phyloP scores from a whole-genome alignment of 2,888 invertebrate species.

The Eudasyphora cyanicolor region DNA sequence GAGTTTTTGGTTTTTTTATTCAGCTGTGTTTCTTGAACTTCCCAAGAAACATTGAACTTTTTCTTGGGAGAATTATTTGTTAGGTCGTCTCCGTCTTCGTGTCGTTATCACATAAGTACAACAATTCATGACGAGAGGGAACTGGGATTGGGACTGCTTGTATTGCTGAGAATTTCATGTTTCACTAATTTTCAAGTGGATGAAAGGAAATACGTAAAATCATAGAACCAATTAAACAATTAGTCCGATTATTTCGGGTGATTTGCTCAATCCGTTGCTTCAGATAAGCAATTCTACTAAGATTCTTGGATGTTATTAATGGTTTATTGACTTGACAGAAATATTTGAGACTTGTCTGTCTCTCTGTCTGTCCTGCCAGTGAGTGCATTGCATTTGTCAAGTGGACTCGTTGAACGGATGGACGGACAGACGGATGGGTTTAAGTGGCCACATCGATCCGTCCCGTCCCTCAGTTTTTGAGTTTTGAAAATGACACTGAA shows the following conservation, averaged over 20 bases:
- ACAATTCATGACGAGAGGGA: too few relatives aligned
- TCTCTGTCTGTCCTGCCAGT: too few relatives aligned
- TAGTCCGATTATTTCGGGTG: background rate
- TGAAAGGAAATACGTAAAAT: background rate
- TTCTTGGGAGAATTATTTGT: constrained; percentile 10
- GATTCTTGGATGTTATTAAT: background rate
- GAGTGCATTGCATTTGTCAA: too few relatives aligned
- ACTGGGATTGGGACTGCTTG: background rate
- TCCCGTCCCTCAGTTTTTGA: too few relatives aligned
- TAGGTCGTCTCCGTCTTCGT: background rate
- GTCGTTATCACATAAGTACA: too few relatives aligned
- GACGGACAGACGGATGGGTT: too few relatives aligned
- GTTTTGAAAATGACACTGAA: too few relatives aligned
- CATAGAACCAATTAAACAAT: constrained; percentile 4
- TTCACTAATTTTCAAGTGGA: background rate
- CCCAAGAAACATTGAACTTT: constrained; percentile 55
- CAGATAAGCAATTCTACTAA: too few relatives aligned
- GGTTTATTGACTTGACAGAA: background rate
- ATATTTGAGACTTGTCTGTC: too few relatives aligned
- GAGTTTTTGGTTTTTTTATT: background rate
- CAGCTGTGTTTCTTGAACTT: constrained; percentile 49
- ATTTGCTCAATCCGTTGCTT: too few relatives aligned
- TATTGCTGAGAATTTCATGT: background rate
- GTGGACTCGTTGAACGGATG: too few relatives aligned
- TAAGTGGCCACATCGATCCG: too few relatives aligned